These are phyloP conservation scores for Sminthopsis crassicaudata DNA, from an alignment of 2,113 vertebrate genomes.

Conservation along the genomic window DNA sequence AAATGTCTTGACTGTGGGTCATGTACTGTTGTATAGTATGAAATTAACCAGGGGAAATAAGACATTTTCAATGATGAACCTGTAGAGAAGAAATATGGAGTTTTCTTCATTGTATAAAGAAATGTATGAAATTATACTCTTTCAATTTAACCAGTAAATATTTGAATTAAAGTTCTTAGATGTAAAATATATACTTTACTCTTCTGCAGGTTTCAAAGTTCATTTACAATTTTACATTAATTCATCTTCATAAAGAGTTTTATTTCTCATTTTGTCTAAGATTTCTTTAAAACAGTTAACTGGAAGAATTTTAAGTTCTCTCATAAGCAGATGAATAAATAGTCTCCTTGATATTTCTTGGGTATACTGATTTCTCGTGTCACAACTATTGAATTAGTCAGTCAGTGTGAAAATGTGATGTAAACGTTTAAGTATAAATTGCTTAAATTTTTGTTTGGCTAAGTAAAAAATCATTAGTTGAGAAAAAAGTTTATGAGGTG, in stretches of 20 bases:
- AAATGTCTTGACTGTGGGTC: too few relatives aligned
- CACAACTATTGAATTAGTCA: slow-evolving; percentile 31
- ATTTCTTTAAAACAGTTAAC: background rate
- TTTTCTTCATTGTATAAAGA: too few relatives aligned
- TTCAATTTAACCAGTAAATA: background rate
- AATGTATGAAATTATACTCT: slow-evolving; percentile 6
- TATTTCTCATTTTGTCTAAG: slow-evolving; percentile 48
- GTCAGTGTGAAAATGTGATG: slow-evolving; percentile 34
- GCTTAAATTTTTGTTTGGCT: slow-evolving; percentile 14
- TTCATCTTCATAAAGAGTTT: slow-evolving; percentile 12
- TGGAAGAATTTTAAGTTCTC: background rate
- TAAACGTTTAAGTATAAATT: slow-evolving; percentile 34
- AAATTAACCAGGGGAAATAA: too few relatives aligned
- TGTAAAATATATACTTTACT: background rate
- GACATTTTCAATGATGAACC: too few relatives aligned
- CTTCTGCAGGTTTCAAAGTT: background rate
- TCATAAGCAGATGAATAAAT: slow-evolving; percentile 28
- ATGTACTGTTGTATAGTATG: too few relatives aligned
- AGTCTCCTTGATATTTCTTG: background rate
- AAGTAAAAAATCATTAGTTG: slow-evolving; percentile 14
- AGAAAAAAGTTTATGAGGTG: slow-evolving; percentile 45
- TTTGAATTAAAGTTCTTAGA: background rate
- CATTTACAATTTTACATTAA: slow-evolving; percentile 24
- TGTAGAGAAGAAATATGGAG: too few relatives aligned
- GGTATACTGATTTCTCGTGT: slow-evolving; percentile 27